These are phyloP conservation scores for Vanacampus margaritifer DNA, from an alignment of 2,113 vertebrate species.

Conservation along the genomic window DNA sequence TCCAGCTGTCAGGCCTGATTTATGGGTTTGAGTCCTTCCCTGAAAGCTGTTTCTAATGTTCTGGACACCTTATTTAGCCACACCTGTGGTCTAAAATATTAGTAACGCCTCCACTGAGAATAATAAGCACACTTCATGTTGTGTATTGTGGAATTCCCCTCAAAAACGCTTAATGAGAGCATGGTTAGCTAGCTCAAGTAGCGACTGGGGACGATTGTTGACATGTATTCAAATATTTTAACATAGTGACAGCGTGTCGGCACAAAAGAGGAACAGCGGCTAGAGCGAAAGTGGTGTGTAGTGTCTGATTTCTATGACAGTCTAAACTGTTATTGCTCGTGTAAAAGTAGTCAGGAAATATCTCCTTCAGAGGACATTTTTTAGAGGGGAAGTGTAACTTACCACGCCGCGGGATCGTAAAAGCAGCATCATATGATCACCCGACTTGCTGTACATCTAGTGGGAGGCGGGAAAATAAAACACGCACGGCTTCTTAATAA, in stretches of 20 bases:
- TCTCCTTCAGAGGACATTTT: slow-evolving; percentile 19
- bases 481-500: slow-evolving; percentile 14
- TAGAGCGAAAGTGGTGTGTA: neutral
- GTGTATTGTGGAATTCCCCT: neutral
- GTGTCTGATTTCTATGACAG: neutral
- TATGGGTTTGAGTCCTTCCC: too few relatives aligned
- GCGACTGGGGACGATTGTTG: neutral
- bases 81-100: neutral
- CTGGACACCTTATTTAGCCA: neutral
- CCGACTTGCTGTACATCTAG: slow-evolving; percentile 31
- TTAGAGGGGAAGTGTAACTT: slow-evolving; percentile 44
- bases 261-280: slow-evolving; percentile 2
- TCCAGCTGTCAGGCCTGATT: too few relatives aligned
- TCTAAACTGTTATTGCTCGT: neutral
- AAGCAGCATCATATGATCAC: slow-evolving; percentile 59
- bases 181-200: neutral
- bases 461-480: slow-evolving; percentile 22
- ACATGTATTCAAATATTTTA: neutral
- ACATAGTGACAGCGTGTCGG: neutral
- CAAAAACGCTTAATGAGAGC: neutral
- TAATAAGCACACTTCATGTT: neutral
- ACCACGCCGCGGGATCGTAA: slow-evolving; percentile 49
- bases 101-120: neutral
- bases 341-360: neutral
- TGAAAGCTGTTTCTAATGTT: neutral